These are phyloP conservation scores for Nudaria mundana DNA, from an alignment of 2,888 invertebrate genomes.

Conservation along the genomic window DNA sequence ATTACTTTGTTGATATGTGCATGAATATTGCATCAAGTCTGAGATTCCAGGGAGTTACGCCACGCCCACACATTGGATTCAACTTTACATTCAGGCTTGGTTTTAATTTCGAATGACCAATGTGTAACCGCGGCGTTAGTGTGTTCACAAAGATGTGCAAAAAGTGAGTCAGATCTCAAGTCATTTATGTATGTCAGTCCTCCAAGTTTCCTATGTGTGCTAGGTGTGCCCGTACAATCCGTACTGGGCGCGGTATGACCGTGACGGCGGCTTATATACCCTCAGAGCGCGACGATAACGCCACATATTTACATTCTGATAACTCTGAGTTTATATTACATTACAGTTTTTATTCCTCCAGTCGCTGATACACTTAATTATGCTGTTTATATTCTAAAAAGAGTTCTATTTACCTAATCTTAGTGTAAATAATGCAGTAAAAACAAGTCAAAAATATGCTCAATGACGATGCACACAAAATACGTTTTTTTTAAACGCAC, in stretches of 20 bases:
- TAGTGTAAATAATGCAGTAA: conserved; percentile 8
- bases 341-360: conserved; percentile 21
- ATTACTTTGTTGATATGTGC: conserved; percentile 1
- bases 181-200: neutral
- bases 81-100: no score
- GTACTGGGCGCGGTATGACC: conserved; percentile 60
- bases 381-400: neutral
- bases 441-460: conserved; percentile 9
- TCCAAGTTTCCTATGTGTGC: conserved; percentile 41
- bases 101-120: no score
- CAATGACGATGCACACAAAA: conserved; percentile 23
- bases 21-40: no score
- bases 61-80: no score
- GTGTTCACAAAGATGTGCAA: no score
- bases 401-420: no score
- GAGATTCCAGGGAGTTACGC: no score
- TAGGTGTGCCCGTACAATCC: conserved; percentile 73
- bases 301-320: conserved; percentile 35
- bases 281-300: conserved; percentile 43
- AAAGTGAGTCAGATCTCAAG: conserved; percentile 6
- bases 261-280: conserved; percentile 52
- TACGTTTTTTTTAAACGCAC: conserved; percentile 22
- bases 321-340: conserved; percentile 20
- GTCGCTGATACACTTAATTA: conserved; percentile 6
- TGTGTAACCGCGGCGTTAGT: no score